These are phyloP conservation scores for Crioceris asparagi DNA, from an alignment of 2,888 invertebrate species.

Conservation along the genomic window DNA sequence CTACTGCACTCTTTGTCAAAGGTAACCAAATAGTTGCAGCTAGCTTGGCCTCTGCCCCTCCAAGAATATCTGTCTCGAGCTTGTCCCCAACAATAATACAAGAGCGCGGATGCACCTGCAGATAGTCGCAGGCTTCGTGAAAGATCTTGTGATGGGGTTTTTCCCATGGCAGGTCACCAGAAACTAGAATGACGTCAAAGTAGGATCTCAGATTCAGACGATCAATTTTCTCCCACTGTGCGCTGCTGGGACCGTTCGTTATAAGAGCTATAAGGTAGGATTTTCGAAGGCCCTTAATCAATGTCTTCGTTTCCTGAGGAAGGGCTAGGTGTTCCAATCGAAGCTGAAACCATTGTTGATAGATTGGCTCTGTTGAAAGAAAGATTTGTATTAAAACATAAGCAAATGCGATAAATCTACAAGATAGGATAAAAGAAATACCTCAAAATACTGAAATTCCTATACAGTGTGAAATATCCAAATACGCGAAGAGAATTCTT, in stretches of 20 bases:
- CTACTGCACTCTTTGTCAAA: slow-evolving; percentile 36
- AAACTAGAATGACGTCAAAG: slow-evolving; percentile 72
- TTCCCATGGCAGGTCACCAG: slow-evolving; percentile 77
- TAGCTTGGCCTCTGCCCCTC: slow-evolving; percentile 60
- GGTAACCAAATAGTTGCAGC: slow-evolving; percentile 77
- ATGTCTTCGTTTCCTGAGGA: slow-evolving; percentile 54
- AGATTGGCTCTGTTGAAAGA: slow-evolving; percentile 51
- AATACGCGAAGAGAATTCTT: too few relatives aligned
- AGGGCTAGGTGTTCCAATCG: slow-evolving; percentile 67
- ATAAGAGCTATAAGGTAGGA: slow-evolving; percentile 70
- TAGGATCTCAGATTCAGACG: slow-evolving; percentile 56
- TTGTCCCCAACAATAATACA: slow-evolving; percentile 80
- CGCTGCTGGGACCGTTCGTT: slow-evolving; percentile 76
- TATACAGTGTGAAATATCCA: too few relatives aligned
- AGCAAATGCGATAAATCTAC: too few relatives aligned
- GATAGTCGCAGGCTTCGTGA: slow-evolving; percentile 64
- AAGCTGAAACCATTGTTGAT: slow-evolving; percentile 66
- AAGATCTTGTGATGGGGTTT: slow-evolving; percentile 78
- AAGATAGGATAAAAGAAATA: too few relatives aligned
- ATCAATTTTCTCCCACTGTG: slow-evolving; percentile 82
- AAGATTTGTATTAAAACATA: too few relatives aligned
- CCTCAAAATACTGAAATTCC: too few relatives aligned
- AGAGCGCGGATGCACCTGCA: slow-evolving; percentile 60
- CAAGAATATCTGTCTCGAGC: slow-evolving; percentile 78
- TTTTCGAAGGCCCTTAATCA: slow-evolving; percentile 59